phyloP scores from a whole-genome alignment of 2,888 invertebrate species.

The Pogonocherus hispidulus region DNA sequence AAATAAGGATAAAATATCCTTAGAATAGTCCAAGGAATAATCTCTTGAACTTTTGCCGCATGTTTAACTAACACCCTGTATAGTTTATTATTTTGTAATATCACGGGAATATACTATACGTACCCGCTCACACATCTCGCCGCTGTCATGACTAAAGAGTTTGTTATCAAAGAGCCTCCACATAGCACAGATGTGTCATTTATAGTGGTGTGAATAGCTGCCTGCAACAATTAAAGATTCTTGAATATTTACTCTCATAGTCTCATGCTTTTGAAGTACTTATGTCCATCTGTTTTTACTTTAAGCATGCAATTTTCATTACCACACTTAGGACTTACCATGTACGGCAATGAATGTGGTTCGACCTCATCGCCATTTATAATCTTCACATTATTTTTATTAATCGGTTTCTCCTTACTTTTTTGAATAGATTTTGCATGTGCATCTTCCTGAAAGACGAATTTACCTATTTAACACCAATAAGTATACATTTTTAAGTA shows the following conservation, averaged over 20 bases:
- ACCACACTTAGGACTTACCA: constrained; percentile 51
- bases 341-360: constrained; percentile 54
- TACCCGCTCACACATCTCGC: constrained; percentile 46
- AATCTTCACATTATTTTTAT: constrained; percentile 13
- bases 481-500: no score
- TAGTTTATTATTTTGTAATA: no score
- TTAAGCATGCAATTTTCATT: background rate
- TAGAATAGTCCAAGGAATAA: no score
- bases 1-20: no score
- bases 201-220: constrained; percentile 36
- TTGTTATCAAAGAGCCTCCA: constrained; percentile 43
- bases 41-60: no score
- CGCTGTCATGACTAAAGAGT: constrained; percentile 43
- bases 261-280: background rate
- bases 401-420: background rate
- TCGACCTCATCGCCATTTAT: constrained; percentile 51
- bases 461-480: background rate
- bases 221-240: no score
- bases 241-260: background rate
- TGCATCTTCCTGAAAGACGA: background rate
- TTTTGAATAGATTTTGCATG: constrained; percentile 12
- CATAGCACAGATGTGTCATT: constrained; percentile 37
- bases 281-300: no score
- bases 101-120: constrained; percentile 9
- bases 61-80: no score